Evolutionary conservation across 2,113 vertebrate genomes (phyloP), one percentile per base, ranked within the genome.

Genomic region (Suncus etruscus): DNA sequence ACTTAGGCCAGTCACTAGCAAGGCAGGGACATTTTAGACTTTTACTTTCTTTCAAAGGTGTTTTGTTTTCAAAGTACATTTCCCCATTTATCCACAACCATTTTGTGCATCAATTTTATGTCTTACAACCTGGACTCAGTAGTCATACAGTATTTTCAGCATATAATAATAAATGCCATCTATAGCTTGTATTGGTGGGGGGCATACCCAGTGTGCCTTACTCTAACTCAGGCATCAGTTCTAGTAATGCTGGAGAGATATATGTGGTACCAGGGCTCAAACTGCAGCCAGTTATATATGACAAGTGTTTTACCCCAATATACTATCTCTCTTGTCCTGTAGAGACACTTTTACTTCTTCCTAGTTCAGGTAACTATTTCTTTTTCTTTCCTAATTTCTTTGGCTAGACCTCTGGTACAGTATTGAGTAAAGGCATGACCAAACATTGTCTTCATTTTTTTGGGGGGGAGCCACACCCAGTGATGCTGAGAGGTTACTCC

Each of bases 21-120:
- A 54, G 51, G 11, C 39, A 39, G 39, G 39, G 39, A 39, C 39
- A 39, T 39, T 54, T 54, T 54, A 14, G 54, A 54, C 65, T 65
- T 75, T 92, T 89, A 54, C 9, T 45, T 89, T 75, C 32, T 48
- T 72, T 54, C 51, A 86, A 63, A 39, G 74, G 24, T 50, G 31
- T 82, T 27, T 75, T 73, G 45, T 86, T 89, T 92, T 58, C 24
- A 72, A 73, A 81, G 78, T 86, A 10, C 45, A 72, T 92, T 92
- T 84, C 63, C 24, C 8, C 31, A 27, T 6, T 54, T 39, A 15
- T 78, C 7, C 61, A 89, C 25, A 85, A 29, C 22, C 25, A 86
- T 12, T 73, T 76, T 81, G 11, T 50, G 14, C 29, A 91, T 48
- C 29, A 11, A 32, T 63, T 83, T 88, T 86, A 16, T 91, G 77